Conservation (phyloP, 2,888 invertebrate species). For the Melinaea marsaeus region DNA sequence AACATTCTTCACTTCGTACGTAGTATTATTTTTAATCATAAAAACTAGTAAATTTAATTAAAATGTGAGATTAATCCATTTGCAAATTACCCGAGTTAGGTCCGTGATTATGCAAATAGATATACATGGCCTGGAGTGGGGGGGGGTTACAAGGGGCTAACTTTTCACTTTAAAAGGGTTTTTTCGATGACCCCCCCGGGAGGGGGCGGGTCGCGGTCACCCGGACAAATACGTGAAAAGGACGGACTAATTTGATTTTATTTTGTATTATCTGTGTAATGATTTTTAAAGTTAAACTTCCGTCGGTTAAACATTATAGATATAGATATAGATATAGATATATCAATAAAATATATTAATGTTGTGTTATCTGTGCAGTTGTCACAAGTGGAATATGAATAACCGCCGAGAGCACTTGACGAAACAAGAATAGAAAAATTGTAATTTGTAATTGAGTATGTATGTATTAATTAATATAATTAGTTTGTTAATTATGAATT, state of each 20-base stretch:
- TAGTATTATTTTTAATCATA: neutral
- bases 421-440: no score
- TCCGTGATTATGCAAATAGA: conserved; percentile 36
- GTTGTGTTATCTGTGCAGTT: no score
- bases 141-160: conserved; percentile 44
- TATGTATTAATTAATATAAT: no score
- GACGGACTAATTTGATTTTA: conserved; percentile 46
- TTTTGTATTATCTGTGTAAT: conserved; percentile 34
- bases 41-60: neutral
- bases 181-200: conserved; percentile 47
- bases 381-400: no score
- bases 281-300: conserved; percentile 18
- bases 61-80: conserved; percentile 24
- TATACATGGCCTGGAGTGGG: conserved; percentile 22
- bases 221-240: conserved; percentile 46
- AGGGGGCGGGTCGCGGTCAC: conserved; percentile 37
- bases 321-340: no score
- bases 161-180: conserved; percentile 63
- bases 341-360: no score
- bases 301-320: neutral
- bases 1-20: neutral
- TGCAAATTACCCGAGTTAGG: conserved; percentile 17
- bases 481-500: no score
- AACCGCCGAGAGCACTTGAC: no score
- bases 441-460: no score